Conservation (phyloP, 2,797 vertebrate species). For the Lophura swinhoii region DNA sequence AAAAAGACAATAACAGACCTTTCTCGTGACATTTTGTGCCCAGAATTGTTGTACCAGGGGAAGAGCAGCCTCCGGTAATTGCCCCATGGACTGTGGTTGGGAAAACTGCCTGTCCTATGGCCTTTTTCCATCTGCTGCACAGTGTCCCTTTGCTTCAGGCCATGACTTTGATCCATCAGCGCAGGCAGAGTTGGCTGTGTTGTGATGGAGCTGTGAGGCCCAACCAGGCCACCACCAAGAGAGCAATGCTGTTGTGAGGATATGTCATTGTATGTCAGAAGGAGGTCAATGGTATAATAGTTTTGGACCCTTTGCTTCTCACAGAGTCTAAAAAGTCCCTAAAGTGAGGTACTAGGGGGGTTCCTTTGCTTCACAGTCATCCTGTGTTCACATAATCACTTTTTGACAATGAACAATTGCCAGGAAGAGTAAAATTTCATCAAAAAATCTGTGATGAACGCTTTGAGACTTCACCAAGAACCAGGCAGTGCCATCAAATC, state of each 20-base stretch:
- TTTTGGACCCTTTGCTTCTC: not conserved
- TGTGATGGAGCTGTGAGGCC: not conserved
- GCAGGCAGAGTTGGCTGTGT: not conserved
- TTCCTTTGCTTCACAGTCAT: too few species aligned
- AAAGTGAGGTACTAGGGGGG: not conserved
- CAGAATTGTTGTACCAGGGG: not conserved
- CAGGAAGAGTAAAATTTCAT: too few species aligned
- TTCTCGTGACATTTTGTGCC: not conserved
- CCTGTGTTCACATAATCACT: too few species aligned
- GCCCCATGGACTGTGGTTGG: not conserved
- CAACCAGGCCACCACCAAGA: not conserved
- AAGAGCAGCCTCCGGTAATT: not conserved
- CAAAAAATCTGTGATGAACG: too few species aligned
- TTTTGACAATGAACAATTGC: too few species aligned
- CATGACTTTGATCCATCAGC: not conserved
- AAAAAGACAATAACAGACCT: not conserved
- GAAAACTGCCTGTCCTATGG: fast-evolving
- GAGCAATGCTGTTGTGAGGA: not conserved
- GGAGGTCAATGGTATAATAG: not conserved
- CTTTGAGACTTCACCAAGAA: too few species aligned
- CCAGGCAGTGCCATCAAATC: too few species aligned
- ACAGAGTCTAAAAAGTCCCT: not conserved
- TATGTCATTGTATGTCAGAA: not conserved
- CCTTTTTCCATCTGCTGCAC: not conserved
- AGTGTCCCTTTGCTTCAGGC: not conserved